phyloP scores from a whole-genome alignment of 2,888 invertebrate genomes.

The Plusia festucae region DNA sequence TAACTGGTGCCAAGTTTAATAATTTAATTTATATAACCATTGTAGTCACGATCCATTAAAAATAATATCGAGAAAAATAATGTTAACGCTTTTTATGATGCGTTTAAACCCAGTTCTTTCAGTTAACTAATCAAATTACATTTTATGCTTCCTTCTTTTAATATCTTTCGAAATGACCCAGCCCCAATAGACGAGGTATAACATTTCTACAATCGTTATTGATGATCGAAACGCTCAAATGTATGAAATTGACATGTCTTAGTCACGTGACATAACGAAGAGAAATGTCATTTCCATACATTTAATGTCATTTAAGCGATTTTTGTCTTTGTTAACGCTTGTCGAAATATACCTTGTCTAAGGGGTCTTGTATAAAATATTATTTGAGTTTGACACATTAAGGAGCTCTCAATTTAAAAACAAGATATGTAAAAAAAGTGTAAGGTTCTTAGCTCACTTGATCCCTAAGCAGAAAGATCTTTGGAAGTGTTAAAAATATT shows the following conservation, averaged over 20 bases:
- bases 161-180: slow-evolving; percentile 37
- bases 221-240: too few relatives aligned
- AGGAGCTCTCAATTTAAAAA: slow-evolving; percentile 22
- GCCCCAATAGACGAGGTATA: too few relatives aligned
- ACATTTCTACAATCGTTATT: too few relatives aligned
- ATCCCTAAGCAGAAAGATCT: slow-evolving; percentile 21
- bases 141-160: slow-evolving; percentile 33
- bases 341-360: too few relatives aligned
- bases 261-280: too few relatives aligned
- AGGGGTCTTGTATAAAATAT: slow-evolving; percentile 26
- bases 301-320: too few relatives aligned
- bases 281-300: too few relatives aligned
- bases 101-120: slow-evolving; percentile 27
- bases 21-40: slow-evolving; percentile 53
- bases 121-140: slow-evolving; percentile 19
- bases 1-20: slow-evolving; percentile 54
- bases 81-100: slow-evolving; percentile 23
- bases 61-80: slow-evolving; percentile 40
- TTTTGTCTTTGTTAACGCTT: too few relatives aligned
- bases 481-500: slow-evolving; percentile 31
- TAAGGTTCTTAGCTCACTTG: slow-evolving; percentile 22
- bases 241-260: too few relatives aligned
- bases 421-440: slow-evolving; percentile 13
- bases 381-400: slow-evolving; percentile 24
- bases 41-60: slow-evolving; percentile 46